phyloP scores from a whole-genome alignment of 2,888 invertebrate genomes.

The Embidobia sp. region DNA sequence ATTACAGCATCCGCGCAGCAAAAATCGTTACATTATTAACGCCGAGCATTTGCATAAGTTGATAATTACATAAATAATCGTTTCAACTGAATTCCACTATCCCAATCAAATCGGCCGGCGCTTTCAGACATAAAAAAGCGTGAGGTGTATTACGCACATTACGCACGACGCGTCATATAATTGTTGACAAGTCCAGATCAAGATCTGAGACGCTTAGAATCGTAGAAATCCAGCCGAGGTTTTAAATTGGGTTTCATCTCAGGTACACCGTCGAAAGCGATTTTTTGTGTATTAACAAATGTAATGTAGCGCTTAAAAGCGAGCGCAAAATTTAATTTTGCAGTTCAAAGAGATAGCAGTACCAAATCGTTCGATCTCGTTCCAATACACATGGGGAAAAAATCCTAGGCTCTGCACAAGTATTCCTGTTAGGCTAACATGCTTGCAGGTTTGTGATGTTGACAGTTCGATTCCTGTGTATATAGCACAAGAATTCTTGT shows the following conservation, averaged over 20 bases:
- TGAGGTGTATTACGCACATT: conserved; percentile 3
- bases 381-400: no score
- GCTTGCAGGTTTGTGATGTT: no score
- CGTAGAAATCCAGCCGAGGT: conserved; percentile 1
- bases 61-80: conserved; percentile 47
- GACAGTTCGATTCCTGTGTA: no score
- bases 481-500: no score
- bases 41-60: conserved; percentile 28
- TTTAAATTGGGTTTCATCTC: no score
- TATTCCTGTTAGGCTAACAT: no score
- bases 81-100: not conserved
- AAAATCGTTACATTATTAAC: conserved; percentile 31
- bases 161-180: conserved; percentile 25
- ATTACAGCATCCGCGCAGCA: conserved; percentile 25
- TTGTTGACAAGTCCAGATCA: conserved; percentile 40
- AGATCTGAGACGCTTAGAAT: conserved; percentile 9
- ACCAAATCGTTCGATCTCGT: no score
- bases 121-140: conserved; percentile 23
- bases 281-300: conserved; percentile 1
- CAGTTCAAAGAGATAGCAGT: no score
- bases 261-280: no score
- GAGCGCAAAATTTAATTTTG: no score
- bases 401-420: no score
- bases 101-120: conserved; percentile 1
- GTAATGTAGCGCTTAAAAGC: not conserved